Evolutionary conservation across 1,140 invertebrate species (phyloP).

Genomic region (Papilio aristodemus): DNA sequence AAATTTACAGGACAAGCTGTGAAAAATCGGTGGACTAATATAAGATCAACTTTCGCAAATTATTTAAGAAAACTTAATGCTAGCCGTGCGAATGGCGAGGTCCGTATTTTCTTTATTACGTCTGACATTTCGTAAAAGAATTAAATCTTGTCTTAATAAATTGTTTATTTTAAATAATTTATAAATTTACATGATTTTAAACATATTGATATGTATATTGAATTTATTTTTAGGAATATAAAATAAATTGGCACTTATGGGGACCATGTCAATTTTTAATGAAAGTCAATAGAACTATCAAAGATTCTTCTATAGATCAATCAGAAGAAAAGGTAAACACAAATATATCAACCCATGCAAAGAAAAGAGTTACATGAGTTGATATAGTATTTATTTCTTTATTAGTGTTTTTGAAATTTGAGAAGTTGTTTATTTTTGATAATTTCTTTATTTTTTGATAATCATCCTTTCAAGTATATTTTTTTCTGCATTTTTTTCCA

Average conservation of each 20-base stretch:
- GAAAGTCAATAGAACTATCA: slow-evolving; percentile 52
- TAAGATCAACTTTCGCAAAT: slow-evolving; percentile 68
- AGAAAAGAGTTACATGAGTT: too few relatives aligned
- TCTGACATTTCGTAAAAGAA: too few relatives aligned
- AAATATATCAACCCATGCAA: too few relatives aligned
- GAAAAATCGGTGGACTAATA: slow-evolving; percentile 74
- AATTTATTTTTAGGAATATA: slow-evolving; percentile 52
- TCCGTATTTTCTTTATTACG: too few relatives aligned
- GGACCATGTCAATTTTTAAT: slow-evolving; percentile 64
- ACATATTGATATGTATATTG: neutral
- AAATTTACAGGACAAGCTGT: slow-evolving; percentile 70
- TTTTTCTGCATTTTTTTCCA: too few relatives aligned
- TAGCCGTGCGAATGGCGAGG: slow-evolving; percentile 56
- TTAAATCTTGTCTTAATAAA: too few relatives aligned
- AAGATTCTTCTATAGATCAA: slow-evolving; percentile 19
- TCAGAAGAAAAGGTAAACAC: slow-evolving; percentile 6
- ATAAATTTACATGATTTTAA: neutral
- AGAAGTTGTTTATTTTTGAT: too few relatives aligned
- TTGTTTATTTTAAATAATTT: too few relatives aligned
- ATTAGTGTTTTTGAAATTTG: too few relatives aligned
- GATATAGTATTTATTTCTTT: too few relatives aligned
- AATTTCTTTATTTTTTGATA: too few relatives aligned
- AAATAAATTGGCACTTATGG: slow-evolving; percentile 73
- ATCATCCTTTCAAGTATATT: too few relatives aligned
- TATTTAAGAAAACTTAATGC: slow-evolving; percentile 68